Evolutionary conservation across 1,140 invertebrate species (phyloP).

Genomic region (Cyclina sinensis): DNA sequence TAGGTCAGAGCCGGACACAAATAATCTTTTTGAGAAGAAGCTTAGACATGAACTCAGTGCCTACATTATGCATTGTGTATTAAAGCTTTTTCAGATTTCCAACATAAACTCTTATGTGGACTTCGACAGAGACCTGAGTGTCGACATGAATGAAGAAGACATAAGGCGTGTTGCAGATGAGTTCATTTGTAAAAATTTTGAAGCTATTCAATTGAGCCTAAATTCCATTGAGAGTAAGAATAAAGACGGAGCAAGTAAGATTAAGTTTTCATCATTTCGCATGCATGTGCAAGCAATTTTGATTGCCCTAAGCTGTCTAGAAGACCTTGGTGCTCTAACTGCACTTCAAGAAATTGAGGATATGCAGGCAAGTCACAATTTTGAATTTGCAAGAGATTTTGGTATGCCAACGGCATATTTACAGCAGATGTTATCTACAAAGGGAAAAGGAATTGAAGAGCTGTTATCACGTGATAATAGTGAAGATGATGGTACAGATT

Average conservation of each 20-base stretch:
- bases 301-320: constrained; percentile 67
- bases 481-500: background rate
- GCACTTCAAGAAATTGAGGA: constrained; percentile 73
- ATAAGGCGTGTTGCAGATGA: constrained; percentile 31
- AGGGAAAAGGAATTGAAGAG: background rate
- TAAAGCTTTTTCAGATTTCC: constrained; percentile 43
- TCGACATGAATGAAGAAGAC: constrained; percentile 29
- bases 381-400: constrained; percentile 66
- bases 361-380: constrained; percentile 59
- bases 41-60: constrained; percentile 72
- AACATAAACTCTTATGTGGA: constrained; percentile 49
- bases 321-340: constrained; percentile 63
- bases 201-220: constrained; percentile 53
- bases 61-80: constrained; percentile 74
- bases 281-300: constrained; percentile 68
- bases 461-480: background rate
- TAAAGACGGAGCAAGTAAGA: background rate
- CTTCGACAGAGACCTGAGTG: background rate
- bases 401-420: constrained; percentile 64
- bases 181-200: constrained; percentile 39
- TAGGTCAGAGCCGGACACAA: constrained; percentile 59
- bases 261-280: constrained; percentile 29
- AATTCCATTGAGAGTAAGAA: background rate
- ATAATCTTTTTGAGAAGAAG: constrained; percentile 56
- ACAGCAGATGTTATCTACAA: background rate